These are phyloP conservation scores for Colaptes auratus DNA, from an alignment of 2,113 vertebrate genomes.

Conservation along the genomic window DNA sequence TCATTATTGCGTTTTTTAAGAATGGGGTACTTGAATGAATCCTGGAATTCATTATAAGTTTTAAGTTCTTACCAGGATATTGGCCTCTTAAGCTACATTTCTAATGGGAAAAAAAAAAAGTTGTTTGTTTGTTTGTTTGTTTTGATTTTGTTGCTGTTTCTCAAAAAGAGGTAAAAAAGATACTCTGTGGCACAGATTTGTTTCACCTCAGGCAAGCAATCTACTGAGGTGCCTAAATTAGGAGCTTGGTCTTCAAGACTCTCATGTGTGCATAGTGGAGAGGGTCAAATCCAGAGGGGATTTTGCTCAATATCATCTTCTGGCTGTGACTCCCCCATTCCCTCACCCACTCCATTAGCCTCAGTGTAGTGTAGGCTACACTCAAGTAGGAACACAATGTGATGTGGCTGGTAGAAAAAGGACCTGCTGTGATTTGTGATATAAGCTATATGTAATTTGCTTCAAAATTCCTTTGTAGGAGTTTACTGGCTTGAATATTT, in stretches of 20 bases:
- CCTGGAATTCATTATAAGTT: conserved; percentile 36
- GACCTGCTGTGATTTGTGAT: not conserved
- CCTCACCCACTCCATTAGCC: fast-evolving
- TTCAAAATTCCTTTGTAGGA: not conserved
- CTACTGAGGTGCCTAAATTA: not conserved
- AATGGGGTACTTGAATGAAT: conserved; percentile 6
- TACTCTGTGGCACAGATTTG: not conserved
- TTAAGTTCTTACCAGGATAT: not conserved
- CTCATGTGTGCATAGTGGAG: not conserved
- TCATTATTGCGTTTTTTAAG: conserved; percentile 56
- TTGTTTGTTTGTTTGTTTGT: not conserved
- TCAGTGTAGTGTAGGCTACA: not conserved
- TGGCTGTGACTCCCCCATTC: not conserved
- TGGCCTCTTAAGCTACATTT: not conserved
- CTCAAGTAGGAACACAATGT: not conserved
- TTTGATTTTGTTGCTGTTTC: not conserved
- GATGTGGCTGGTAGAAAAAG: not conserved
- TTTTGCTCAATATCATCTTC: not conserved
- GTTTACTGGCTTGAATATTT: not conserved
- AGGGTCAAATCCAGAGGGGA: not conserved
- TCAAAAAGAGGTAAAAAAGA: not conserved
- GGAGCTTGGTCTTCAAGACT: not conserved
- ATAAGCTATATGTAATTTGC: not conserved
- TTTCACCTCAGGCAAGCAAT: not conserved
- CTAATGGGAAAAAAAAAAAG: not conserved